These are phyloP conservation scores for Crematogaster levior DNA, from an alignment of 2,888 invertebrate genomes.

Conservation along the genomic window DNA sequence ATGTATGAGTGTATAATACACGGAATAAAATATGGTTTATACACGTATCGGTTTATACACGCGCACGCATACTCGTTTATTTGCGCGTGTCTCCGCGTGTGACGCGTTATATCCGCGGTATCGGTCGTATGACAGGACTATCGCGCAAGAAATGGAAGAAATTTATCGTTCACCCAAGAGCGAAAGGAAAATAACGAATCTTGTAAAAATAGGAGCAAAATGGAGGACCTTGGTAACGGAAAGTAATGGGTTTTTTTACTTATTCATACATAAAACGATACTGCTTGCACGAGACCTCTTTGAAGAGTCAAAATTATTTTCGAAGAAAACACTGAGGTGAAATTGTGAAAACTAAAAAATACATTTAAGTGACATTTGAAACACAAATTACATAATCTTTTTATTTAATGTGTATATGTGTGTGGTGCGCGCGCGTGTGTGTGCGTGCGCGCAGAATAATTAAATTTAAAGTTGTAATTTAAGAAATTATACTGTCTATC, in stretches of 20 bases:
- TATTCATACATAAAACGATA: neutral
- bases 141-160: constrained; percentile 15
- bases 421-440: too few relatives aligned
- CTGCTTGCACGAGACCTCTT: neutral
- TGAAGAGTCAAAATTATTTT: neutral
- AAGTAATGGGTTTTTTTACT: neutral
- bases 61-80: constrained; percentile 25
- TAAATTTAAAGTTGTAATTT: neutral
- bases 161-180: constrained; percentile 21
- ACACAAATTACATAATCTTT: neutral
- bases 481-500: constrained; percentile 25
- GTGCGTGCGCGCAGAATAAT: neutral
- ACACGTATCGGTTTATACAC: constrained; percentile 5
- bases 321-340: neutral
- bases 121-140: constrained; percentile 39
- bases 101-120: constrained; percentile 44
- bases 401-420: neutral
- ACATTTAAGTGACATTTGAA: neutral
- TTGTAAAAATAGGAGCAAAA: constrained; percentile 6
- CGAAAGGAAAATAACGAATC: constrained; percentile 46
- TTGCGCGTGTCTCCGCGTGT: constrained; percentile 32
- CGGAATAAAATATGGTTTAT: constrained; percentile 24
- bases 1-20: neutral
- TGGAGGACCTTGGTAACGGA: neutral
- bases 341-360: neutral